Evolutionary conservation across 2,888 invertebrate species (phyloP).

Genomic region (Deilephila elpenor): DNA sequence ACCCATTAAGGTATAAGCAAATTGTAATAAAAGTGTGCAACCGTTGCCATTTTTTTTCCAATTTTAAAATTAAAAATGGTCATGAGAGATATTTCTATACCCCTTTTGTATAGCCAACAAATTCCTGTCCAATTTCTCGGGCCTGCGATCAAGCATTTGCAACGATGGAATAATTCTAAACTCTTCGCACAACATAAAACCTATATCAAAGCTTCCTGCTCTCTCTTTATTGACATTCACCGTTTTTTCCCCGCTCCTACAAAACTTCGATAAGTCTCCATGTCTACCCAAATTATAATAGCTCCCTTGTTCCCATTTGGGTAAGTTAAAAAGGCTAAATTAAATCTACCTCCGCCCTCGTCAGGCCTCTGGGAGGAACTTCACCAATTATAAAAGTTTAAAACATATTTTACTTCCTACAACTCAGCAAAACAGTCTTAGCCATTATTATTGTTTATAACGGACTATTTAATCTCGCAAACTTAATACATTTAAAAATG

Average conservation of each 20-base stretch:
- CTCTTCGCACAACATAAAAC: not conserved
- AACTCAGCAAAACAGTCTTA: conserved; percentile 47
- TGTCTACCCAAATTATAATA: conserved; percentile 29
- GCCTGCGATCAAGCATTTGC: conserved; percentile 9
- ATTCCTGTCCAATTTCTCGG: conserved; percentile 4
- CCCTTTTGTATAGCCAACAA: conserved; percentile 14
- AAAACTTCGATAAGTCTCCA: conserved; percentile 30
- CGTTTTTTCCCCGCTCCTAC: conserved; percentile 16
- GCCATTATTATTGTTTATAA: conserved; percentile 20
- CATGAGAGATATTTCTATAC: not conserved
- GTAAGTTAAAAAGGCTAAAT: conserved; percentile 28
- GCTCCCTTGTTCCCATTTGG: conserved; percentile 30
- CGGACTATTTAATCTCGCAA: conserved; percentile 24
- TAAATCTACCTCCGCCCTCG: conserved; percentile 29
- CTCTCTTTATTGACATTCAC: conserved; percentile 21
- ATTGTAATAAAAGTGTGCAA: not conserved
- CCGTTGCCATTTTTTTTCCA: not conserved
- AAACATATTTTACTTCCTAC: conserved; percentile 59
- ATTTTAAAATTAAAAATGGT: not conserved
- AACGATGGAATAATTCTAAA: not conserved
- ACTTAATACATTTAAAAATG: conserved; percentile 24
- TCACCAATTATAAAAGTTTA: conserved; percentile 65
- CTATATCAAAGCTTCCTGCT: not conserved
- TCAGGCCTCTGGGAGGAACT: conserved; percentile 50
- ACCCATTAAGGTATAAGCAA: not conserved